Evolutionary conservation across 2,888 invertebrate genomes (phyloP), one percentile per base, ranked within the genome.

Genomic region (Heliothis peltigera): DNA sequence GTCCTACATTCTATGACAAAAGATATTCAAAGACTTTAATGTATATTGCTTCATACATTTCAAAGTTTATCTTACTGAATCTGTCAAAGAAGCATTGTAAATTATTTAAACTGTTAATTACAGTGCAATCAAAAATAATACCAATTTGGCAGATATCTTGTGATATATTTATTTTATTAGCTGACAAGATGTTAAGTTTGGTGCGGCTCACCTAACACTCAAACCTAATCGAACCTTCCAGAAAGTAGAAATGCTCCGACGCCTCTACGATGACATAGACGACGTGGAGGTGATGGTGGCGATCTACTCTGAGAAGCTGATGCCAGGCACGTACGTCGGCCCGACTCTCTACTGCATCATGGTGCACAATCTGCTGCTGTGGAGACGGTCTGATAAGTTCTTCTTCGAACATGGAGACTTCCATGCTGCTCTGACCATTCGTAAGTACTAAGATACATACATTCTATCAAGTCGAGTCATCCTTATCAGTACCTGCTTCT

Each of bases 401-500:
- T 87, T 86, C 80, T 87, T 85, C 47, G 87, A 87, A 55, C 86
- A 87, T 17, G 86, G 84, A n/a, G 77, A 79, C 28, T 71, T 75
- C 12, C 79, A 83, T 0, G 61, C 83, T 42, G 80, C 84, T 1
- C 72, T 87, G 4, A 83, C 84, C 8, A 58, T 78, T 15, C 73
- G 86, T 86, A 52, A 81, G 79, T 74, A 32, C 54, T 60, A n/a
- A 32, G 0, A 32, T 8, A 32, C 32, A 10, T 32, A 6, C 28
- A 28, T 8, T 7, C 28, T 8, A 8, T 28, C 28, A 28, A 28
- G 32, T 28, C 28, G 8, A 28, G 32, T 12, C 32, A 32, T 32
- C 8, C 32, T 8, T 32, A 12, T 32, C 32, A 32, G 12, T 32
- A n/a, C n/a, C n/a, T n/a, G n/a, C n/a, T n/a, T n/a, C n/a, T n/a